A percentile compares a stretch with the other conserved stretches of the same genome.
Conservation (phyloP, 1,140 invertebrate species). For the Aradophagus sp. region DNA sequence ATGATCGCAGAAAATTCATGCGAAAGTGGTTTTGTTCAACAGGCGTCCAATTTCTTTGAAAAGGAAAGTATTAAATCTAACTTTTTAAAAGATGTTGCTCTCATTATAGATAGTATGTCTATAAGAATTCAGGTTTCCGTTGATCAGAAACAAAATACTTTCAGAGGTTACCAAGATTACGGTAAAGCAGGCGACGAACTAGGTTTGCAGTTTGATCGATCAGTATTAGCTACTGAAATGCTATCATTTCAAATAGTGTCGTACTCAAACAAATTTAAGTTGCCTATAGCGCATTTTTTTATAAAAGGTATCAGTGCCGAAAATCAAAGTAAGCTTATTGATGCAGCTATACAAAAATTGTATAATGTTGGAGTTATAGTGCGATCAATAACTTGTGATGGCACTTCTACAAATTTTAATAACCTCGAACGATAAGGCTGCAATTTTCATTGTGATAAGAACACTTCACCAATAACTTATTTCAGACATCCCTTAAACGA, state of each 20-base stretch:
- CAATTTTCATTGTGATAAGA: slow-evolving; percentile 3
- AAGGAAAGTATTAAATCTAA: slow-evolving; percentile 1
- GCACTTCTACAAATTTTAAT: slow-evolving; percentile 7
- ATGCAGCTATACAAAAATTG: slow-evolving; percentile 17
- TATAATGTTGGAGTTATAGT: slow-evolving; percentile 17
- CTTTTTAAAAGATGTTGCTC: slow-evolving; percentile 22
- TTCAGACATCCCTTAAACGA: slow-evolving; percentile 7
- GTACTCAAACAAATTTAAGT: slow-evolving; percentile 24
- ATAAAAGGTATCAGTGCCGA: slow-evolving; percentile 4
- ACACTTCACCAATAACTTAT: background rate
- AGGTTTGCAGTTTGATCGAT: slow-evolving; percentile 5
- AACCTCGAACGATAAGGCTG: slow-evolving; percentile 7
- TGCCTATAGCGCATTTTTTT: slow-evolving; percentile 25
- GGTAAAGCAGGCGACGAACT: slow-evolving; percentile 22
- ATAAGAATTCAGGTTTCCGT: slow-evolving; percentile 12
- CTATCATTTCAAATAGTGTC: slow-evolving; percentile 32
- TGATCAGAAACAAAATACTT: slow-evolving; percentile 14
- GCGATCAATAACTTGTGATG: slow-evolving; percentile 20
- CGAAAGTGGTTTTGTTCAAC: slow-evolving; percentile 18
- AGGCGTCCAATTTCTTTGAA: slow-evolving; percentile 12
- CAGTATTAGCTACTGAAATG: slow-evolving; percentile 30
- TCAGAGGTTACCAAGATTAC: slow-evolving; percentile 13
- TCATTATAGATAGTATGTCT: slow-evolving; percentile 30
- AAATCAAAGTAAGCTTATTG: slow-evolving; percentile 7
- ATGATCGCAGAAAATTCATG: slow-evolving; percentile 10